Conservation (phyloP, 2,888 invertebrate species). For the Lymantria dispar region DNA sequence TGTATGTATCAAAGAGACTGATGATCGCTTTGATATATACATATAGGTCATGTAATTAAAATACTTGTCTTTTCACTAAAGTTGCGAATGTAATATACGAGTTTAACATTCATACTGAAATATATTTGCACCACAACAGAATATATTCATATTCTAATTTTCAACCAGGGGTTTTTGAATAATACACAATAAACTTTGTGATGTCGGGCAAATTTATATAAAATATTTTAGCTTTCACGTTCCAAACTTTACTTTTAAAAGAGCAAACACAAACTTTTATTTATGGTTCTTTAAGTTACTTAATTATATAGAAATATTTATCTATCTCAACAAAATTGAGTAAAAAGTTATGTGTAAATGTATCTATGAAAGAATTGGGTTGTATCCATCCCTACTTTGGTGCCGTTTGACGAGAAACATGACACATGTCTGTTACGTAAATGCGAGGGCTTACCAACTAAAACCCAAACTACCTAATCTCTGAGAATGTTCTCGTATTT, state of each 20-base stretch:
- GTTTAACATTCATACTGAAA: background rate
- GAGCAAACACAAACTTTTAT: slow-evolving; percentile 19
- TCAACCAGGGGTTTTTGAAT: slow-evolving; percentile 19
- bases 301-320: slow-evolving; percentile 23
- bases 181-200: slow-evolving; percentile 22
- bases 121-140: background rate
- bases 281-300: slow-evolving; percentile 19
- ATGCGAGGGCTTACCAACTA: slow-evolving; percentile 9
- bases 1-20: no score
- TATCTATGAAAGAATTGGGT: background rate
- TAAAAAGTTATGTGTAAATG: background rate
- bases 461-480: background rate
- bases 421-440: slow-evolving; percentile 27
- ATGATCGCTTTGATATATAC: no score
- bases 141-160: slow-evolving; percentile 11
- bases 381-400: slow-evolving; percentile 1
- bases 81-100: background rate
- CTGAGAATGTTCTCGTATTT: no score
- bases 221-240: slow-evolving; percentile 13
- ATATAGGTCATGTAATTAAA: background rate
- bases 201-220: slow-evolving; percentile 15
- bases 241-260: slow-evolving; percentile 11
- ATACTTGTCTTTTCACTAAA: background rate
- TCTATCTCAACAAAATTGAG: no score
- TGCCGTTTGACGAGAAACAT: no score